Conservation (phyloP, 2,113 vertebrate species). For the Capreolus pygargus region DNA sequence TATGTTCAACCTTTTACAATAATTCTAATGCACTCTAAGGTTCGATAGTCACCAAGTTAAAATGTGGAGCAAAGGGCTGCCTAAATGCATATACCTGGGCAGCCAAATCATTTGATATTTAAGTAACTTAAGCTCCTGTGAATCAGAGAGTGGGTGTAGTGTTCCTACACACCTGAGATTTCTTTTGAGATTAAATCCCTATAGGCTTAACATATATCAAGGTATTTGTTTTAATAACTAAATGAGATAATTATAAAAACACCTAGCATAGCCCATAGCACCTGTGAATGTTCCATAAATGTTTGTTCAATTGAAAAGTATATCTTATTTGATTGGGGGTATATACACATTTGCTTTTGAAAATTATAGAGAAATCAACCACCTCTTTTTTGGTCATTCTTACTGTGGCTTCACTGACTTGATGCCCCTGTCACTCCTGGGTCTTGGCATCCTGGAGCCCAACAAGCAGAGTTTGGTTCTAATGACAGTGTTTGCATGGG, state of each 20-base stretch:
- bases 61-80: not conserved
- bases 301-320: not conserved
- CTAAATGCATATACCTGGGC: not conserved
- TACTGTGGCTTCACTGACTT: not conserved
- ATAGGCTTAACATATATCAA: not conserved
- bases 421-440: not conserved
- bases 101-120: no score
- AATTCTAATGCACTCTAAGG: not conserved
- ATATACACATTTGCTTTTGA: not conserved
- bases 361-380: not conserved
- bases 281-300: not conserved
- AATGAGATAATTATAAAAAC: not conserved
- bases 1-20: not conserved
- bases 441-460: not conserved
- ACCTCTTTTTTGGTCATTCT: not conserved
- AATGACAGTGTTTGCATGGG: not conserved
- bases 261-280: not conserved
- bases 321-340: not conserved
- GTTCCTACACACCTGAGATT: not conserved
- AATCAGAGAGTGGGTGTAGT: not conserved
- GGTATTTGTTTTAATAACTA: not conserved
- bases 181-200: not conserved
- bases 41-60: not conserved
- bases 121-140: not conserved
- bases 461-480: not conserved